A percentile compares a stretch with the other conserved stretches of the same genome.
Conservation (phyloP, 2,888 invertebrate genomes). For the Calephelis perditalis region DNA sequence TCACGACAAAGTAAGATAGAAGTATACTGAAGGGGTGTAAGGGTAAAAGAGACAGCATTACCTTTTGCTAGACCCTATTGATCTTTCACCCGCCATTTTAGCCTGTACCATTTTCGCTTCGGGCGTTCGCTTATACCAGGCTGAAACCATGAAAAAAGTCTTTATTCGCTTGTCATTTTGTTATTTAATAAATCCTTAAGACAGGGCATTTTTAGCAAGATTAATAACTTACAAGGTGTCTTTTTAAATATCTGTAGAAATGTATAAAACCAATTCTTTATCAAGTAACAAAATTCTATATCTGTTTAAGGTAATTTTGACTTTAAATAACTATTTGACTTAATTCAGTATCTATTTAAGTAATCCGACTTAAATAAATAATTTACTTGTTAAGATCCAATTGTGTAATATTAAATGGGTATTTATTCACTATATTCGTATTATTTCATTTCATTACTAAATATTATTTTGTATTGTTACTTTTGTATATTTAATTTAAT, state of each 20-base stretch:
- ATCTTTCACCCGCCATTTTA: constrained; percentile 78
- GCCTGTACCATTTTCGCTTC: constrained; percentile 68
- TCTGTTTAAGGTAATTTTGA: no score
- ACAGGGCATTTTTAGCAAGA: neutral
- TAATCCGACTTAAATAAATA: no score
- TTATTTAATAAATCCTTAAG: neutral
- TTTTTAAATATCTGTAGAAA: no score
- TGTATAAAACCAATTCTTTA: no score
- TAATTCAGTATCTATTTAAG: no score
- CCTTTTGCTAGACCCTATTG: constrained; percentile 76
- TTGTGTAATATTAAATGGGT: no score
- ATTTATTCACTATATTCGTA: no score
- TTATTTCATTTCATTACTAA: no score
- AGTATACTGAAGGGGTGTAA: constrained; percentile 27
- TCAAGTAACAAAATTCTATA: no score
- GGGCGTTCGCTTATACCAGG: constrained; percentile 64
- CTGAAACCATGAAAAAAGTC: constrained; percentile 54
- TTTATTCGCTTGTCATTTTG: constrained; percentile 67
- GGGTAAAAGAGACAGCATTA: constrained; percentile 48
- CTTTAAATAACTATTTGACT: no score
- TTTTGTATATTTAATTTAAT: neutral
- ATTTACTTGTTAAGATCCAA: no score
- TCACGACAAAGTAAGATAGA: constrained; percentile 50
- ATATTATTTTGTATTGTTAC: no score
- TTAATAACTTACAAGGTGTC: neutral